Percentiles rank a stretch among this genome's conserved stretches.
Conservation (phyloP, 2,888 invertebrate species). For the Papilio elwesi region DNA sequence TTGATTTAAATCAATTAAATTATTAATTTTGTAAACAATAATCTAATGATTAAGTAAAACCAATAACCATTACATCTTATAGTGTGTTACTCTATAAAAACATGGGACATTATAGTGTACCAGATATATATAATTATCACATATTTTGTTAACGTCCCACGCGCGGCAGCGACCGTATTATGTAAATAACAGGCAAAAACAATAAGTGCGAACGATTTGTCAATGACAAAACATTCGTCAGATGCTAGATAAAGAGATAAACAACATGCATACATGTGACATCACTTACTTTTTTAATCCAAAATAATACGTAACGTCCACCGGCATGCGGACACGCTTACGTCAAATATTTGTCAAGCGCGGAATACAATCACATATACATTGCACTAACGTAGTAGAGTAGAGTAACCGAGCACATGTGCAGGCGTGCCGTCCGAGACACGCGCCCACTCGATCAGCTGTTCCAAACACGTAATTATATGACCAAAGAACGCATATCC, state of each 20-base stretch:
- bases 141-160: too few relatives aligned
- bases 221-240: neutral
- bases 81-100: too few relatives aligned
- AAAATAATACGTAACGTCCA: slow-evolving; percentile 48
- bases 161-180: too few relatives aligned
- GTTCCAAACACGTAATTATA: slow-evolving; percentile 55
- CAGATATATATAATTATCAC: too few relatives aligned
- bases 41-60: too few relatives aligned
- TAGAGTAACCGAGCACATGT: slow-evolving; percentile 67
- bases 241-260: neutral
- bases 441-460: slow-evolving; percentile 71
- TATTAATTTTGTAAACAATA: too few relatives aligned
- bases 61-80: too few relatives aligned
- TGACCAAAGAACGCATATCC: slow-evolving; percentile 43
- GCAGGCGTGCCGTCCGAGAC: slow-evolving; percentile 61
- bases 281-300: slow-evolving; percentile 29
- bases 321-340: slow-evolving; percentile 56
- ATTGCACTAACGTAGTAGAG: slow-evolving; percentile 74
- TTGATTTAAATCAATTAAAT: too few relatives aligned
- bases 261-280: neutral
- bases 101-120: too few relatives aligned
- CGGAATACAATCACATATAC: slow-evolving; percentile 67
- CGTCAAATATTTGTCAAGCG: slow-evolving; percentile 65
- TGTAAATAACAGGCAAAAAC: neutral
- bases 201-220: neutral